phyloP scores from a whole-genome alignment of 2,113 vertebrate species.

The Spermophilus dauricus region DNA sequence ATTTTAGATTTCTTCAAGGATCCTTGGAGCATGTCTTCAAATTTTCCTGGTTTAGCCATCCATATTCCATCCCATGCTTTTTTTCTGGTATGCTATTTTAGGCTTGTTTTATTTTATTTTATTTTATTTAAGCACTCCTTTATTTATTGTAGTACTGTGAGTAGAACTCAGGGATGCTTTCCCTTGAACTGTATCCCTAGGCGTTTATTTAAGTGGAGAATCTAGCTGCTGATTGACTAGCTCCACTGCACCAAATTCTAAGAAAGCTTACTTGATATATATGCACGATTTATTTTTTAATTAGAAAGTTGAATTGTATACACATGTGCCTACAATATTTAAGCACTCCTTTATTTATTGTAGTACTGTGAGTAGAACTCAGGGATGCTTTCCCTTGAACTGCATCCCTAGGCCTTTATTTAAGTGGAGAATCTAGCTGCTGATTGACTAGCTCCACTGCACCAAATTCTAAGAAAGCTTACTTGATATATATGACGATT shows the following conservation, averaged over 20 bases:
- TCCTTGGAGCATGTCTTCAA: not conserved
- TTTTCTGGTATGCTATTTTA: not conserved
- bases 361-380: too few species aligned
- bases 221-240: not conserved
- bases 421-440: not conserved
- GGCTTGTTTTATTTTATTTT: not conserved
- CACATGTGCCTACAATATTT: not conserved
- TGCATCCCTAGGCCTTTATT: too few species aligned
- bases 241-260: not conserved
- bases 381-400: too few species aligned
- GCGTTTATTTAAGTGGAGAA: not conserved
- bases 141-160: too few species aligned
- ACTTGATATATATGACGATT: not conserved
- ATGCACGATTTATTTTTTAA: not conserved
- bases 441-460: not conserved
- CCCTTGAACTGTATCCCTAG: too few species aligned
- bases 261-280: not conserved
- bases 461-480: not conserved
- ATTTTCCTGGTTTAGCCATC: not conserved
- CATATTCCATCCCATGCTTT: not conserved
- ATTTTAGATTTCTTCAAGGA: not conserved
- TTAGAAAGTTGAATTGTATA: slow-evolving; percentile 1
- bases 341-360: too few species aligned
- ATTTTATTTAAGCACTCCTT: too few species aligned
- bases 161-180: too few species aligned